Base-by-base conservation (phyloP, 1,140 invertebrate genomes). In the Cryptotermes secundus region DNA sequence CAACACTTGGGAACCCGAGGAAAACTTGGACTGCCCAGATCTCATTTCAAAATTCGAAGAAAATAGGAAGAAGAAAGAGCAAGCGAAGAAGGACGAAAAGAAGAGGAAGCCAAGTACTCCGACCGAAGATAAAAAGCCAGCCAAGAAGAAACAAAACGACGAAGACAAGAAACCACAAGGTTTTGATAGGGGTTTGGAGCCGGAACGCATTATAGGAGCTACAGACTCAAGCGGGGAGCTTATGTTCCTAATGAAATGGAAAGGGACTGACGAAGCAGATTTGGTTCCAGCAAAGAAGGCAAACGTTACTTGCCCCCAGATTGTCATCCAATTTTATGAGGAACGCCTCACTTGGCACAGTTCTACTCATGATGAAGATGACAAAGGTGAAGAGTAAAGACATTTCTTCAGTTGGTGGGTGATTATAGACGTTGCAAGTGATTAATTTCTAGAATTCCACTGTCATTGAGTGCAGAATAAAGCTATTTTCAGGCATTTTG, bases 181-280 rank as follows among this genome's bases (percentile, higher is more conserved):
- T 19, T 99, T 99, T 90, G 97, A 98, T 87, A 92, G 97, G 87
- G 96, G 96, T 26, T 90, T 99, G 16, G 95, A 97, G 83, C 96
- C 97, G 4, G 97, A 99, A 86, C 96, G 96, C 89, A 99, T 99
- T 85, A 96, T 99, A 88, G 97, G 96, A 34, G 98, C 97, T 12
- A 99, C 97, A 85, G 97, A 99, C 89, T 97, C 96, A 31, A 96
- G 95, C 83, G 98, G 97, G 0, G 96, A 98, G 89, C 90, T 99
- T 0, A 98, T 99, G 96, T 99, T 99, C 89, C 91, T 99, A 1
- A 98, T 99, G 95, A 99, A 99, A 89, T 99, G 97, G 97, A 97
- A 98, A 90, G 96, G 96, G 82, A 97, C 96, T 24, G 97, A 99
- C 89, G 97, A 99, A 88, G 97, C 97, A 0, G 97, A 99, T 89